These are phyloP conservation scores for Sesamia nonagrioides DNA, from an alignment of 1,140 invertebrate genomes.

Conservation along the genomic window DNA sequence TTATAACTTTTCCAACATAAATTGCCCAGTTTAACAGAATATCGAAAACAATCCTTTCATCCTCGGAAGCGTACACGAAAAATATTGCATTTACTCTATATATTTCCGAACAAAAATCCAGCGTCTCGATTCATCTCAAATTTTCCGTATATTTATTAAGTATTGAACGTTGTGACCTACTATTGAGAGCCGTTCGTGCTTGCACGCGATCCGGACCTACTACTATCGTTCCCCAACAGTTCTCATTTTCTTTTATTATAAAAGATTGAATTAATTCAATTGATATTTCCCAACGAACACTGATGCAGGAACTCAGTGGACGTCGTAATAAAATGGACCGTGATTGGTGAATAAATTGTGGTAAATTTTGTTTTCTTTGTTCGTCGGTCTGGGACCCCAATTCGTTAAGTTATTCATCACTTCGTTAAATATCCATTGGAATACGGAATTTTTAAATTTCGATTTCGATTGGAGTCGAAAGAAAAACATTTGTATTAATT, in stretches of 20 bases:
- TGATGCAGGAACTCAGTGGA: constrained; percentile 15
- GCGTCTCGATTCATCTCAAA: constrained; percentile 37
- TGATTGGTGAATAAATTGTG: constrained; percentile 28
- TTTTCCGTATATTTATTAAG: constrained; percentile 38
- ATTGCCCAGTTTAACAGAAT: constrained; percentile 9
- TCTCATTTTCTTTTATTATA: constrained; percentile 42
- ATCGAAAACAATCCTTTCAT: constrained; percentile 28
- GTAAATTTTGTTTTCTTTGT: constrained; percentile 28
- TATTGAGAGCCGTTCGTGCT: constrained; percentile 30
- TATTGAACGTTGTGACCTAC: constrained; percentile 39
- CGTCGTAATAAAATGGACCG: background rate
- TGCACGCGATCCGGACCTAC: constrained; percentile 5
- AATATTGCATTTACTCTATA: constrained; percentile 36
- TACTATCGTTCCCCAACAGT: constrained; percentile 10
- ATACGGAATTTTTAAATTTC: constrained; percentile 33
- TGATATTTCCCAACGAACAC: constrained; percentile 33
- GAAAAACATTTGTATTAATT: constrained; percentile 18
- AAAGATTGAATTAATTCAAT: constrained; percentile 44
- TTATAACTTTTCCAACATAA: constrained; percentile 10
- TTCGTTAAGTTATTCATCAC: constrained; percentile 32
- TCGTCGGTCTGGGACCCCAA: background rate
- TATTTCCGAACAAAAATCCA: constrained; percentile 32
- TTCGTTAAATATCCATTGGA: constrained; percentile 14
- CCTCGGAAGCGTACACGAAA: constrained; percentile 17
- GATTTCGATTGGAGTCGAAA: background rate